Conservation (phyloP, 1,140 invertebrate species). For the Euwallacea similis region DNA sequence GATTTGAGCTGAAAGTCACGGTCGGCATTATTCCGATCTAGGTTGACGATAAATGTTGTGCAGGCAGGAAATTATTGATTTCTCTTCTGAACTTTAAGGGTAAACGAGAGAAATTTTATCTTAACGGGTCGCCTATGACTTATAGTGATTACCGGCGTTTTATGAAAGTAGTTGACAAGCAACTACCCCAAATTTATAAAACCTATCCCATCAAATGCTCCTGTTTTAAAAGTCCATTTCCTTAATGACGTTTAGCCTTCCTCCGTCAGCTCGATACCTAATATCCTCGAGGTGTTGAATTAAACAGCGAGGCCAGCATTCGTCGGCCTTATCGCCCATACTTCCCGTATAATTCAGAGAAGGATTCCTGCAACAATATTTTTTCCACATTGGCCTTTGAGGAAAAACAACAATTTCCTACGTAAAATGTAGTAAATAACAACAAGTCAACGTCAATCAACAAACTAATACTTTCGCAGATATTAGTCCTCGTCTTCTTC, state of each 20-base stretch:
- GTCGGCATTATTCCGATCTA: constrained; percentile 10
- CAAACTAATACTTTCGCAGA: neutral
- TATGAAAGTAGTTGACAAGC: no score
- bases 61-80: constrained; percentile 16
- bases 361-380: neutral
- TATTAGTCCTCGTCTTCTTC: neutral
- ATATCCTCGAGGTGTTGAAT: constrained; percentile 44
- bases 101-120: neutral
- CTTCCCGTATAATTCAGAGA: neutral
- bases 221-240: constrained; percentile 47
- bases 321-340: constrained; percentile 7
- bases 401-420: neutral
- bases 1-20: constrained; percentile 9
- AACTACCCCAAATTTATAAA: no score
- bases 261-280: constrained; percentile 38
- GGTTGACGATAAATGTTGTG: constrained; percentile 12
- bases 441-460: neutral
- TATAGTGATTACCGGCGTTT: neutral
- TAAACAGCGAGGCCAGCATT: constrained; percentile 21
- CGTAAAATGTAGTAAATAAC: neutral
- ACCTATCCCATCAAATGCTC: no score
- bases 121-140: neutral
- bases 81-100: neutral
- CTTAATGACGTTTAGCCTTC: constrained; percentile 44
- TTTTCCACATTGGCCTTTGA: neutral